Percentiles rank a stretch among this genome's conserved stretches.
These are phyloP conservation scores for Diprion similis DNA, from an alignment of 1,140 invertebrate genomes.

Conservation along the genomic window DNA sequence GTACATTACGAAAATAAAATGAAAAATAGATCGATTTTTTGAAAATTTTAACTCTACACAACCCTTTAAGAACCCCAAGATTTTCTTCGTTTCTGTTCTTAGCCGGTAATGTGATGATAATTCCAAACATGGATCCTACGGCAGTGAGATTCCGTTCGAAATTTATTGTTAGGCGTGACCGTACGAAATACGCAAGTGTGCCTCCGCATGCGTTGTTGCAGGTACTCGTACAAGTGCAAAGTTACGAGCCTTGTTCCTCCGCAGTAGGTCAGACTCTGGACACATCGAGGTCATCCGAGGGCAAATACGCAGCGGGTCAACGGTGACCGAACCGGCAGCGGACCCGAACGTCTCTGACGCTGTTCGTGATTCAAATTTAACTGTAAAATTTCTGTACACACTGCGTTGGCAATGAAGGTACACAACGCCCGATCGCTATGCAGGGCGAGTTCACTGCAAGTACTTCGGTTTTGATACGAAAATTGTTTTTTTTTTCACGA, in stretches of 20 bases:
- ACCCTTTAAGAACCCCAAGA: not conserved
- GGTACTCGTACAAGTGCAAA: not conserved
- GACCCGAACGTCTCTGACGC: not conserved
- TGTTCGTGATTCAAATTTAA: constrained; percentile 4
- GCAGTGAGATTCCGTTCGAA: not conserved
- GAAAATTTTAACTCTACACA: too few relatives aligned
- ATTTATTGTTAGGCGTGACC: too few relatives aligned
- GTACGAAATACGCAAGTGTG: not conserved
- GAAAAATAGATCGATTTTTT: too few relatives aligned
- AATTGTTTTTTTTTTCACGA: too few relatives aligned
- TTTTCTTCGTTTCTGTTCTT: not conserved
- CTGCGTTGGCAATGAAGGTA: too few relatives aligned
- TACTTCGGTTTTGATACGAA: too few relatives aligned
- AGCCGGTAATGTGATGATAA: not conserved
- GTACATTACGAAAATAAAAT: too few relatives aligned
- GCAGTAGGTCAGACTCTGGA: constrained; percentile 56
- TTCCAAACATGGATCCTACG: not conserved
- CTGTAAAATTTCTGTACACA: not conserved
- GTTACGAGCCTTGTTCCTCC: constrained; percentile 33
- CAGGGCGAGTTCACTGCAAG: too few relatives aligned
- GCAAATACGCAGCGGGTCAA: constrained; percentile 32
- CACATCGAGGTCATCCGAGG: constrained; percentile 51
- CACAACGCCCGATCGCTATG: too few relatives aligned
- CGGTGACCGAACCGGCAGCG: constrained; percentile 1
- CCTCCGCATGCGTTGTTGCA: constrained; percentile 14